Conservation (phyloP, 2,113 vertebrate species). For the Lycocorax pyrrhopterus region DNA sequence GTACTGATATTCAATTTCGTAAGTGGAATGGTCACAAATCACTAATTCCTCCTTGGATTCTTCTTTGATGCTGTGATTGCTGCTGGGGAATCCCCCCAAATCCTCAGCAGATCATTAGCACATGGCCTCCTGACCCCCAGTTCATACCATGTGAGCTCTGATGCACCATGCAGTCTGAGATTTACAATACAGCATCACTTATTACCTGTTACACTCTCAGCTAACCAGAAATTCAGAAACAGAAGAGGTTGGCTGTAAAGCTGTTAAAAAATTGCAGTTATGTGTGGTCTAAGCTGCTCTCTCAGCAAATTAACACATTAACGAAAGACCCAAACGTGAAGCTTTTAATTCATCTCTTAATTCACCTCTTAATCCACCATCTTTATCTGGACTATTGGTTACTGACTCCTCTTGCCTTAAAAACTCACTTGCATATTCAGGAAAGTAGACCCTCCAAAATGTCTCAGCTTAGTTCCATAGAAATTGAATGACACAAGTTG, state of each 20-base stretch:
- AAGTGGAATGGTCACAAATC: not conserved
- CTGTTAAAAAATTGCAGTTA: not conserved
- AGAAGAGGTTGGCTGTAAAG: not conserved
- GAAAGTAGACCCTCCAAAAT: not conserved
- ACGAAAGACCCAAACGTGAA: not conserved
- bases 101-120: not conserved
- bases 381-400: not conserved
- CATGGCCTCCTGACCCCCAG: not conserved
- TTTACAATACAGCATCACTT: not conserved
- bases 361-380: not conserved
- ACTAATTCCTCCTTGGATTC: not conserved
- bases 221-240: not conserved
- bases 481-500: constrained; percentile 13
- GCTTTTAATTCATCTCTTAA: not conserved
- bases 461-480: not conserved
- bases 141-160: not conserved
- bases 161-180: not conserved
- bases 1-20: not conserved
- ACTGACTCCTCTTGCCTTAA: not conserved
- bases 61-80: not conserved
- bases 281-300: not conserved
- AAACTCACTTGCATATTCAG: not conserved
- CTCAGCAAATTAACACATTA: not conserved
- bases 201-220: not conserved
- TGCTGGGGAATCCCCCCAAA: not conserved